Base-by-base conservation (phyloP, 2,797 vertebrate genomes). In the Choloepus didactylus region DNA sequence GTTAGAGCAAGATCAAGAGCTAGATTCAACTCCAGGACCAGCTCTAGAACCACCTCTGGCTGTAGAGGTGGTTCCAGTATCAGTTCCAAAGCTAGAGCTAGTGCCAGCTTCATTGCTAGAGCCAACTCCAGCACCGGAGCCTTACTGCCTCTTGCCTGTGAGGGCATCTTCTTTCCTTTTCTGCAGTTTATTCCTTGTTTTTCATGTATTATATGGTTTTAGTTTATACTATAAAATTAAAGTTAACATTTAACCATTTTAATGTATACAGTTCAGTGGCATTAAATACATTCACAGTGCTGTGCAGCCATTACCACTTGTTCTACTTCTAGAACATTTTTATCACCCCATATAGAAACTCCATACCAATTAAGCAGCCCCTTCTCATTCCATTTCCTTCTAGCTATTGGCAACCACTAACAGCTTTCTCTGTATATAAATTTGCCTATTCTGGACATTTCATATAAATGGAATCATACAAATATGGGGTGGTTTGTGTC, bases 131-230 rank as follows among this genome's bases (percentile, higher is more conserved):
- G 66, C 66, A 19, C n/a, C 82, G 72, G 6, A 92, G 73, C 14
- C 21, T 85, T 31, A 81, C 98, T 99, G 99, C 96, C 98, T 99
- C 5, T 99, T 99, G 9, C 98, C 99, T 27, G 98, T 99, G 75
- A 98, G n/a, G 35, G n/a, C 15, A 67, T 9, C 15, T 35, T 67
- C 35, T 67, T 35, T 8, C 66, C 12, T 66, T 31, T 66, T 14
- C 35, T 67, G 56, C 56, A 21, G 56, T 35, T 67, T 49, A 49
- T 49, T 49, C 49, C 49, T 49, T 67, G 16, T 18, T n/a, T 67
- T 67, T 67, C n/a, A 35, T 67, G 66, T 19, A n/a, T 67, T n/a
- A 15, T n/a, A 67, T 67, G n/a, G n/a, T 15, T 35, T 15, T 67
- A 67, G 35, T 67, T 67, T 35, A 67, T 35, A 19, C 35, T 67